These are phyloP conservation scores for Anguilla japonica DNA, from an alignment of 2,113 vertebrate species.

Conservation along the genomic window DNA sequence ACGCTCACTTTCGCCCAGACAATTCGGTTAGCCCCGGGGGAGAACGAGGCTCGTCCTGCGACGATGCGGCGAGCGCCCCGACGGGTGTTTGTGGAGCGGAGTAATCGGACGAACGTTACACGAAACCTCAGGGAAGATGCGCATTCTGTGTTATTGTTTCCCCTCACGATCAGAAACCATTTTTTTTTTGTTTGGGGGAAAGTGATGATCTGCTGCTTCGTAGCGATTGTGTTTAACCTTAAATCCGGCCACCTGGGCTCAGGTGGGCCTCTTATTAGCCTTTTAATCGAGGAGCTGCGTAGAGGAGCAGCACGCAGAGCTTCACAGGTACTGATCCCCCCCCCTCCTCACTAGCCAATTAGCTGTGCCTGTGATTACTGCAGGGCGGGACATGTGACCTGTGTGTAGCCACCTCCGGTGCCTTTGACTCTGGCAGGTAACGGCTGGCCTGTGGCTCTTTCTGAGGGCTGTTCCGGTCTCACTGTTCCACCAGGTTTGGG, in stretches of 20 bases:
- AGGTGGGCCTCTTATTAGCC: neutral
- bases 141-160: neutral
- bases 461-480: neutral
- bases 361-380: conserved; percentile 48
- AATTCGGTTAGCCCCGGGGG: too few species aligned
- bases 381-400: conserved; percentile 41
- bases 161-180: neutral
- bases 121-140: neutral
- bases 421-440: too few species aligned
- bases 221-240: neutral
- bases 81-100: too few species aligned
- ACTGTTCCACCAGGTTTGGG: neutral
- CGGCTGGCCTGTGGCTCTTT: neutral
- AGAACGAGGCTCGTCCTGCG: too few species aligned
- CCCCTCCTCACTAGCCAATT: conserved; percentile 52
- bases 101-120: too few species aligned
- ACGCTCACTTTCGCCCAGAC: too few species aligned
- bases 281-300: neutral
- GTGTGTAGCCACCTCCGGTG: conserved; percentile 29
- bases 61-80: too few species aligned
- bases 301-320: conserved; percentile 30
- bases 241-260: neutral
- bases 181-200: too few species aligned
- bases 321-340: conserved; percentile 42
- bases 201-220: neutral